A percentile compares a stretch with the other conserved stretches of the same genome.
These are phyloP conservation scores for Microhierax caerulescens DNA, from an alignment of 2,797 vertebrate species.

Conservation along the genomic window DNA sequence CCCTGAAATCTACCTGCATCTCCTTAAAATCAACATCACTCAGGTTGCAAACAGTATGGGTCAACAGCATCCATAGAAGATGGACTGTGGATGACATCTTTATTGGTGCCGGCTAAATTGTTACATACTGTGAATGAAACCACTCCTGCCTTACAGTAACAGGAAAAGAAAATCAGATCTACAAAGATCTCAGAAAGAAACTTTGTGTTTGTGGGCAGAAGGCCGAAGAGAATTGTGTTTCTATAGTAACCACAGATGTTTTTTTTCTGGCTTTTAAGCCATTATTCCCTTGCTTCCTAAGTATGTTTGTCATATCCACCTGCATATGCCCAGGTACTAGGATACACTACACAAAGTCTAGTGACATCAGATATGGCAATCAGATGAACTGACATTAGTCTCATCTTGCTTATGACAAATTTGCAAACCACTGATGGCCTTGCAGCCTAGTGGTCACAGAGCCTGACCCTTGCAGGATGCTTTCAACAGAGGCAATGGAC, in stretches of 20 bases:
- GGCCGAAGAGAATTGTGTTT: background rate
- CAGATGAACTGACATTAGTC: background rate
- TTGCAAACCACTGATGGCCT: background rate
- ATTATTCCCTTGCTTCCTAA: background rate
- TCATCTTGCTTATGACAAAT: background rate
- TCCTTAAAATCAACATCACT: background rate
- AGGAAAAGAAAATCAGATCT: background rate
- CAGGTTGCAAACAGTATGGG: background rate
- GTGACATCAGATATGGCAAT: background rate
- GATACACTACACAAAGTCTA: background rate
- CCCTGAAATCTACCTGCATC: background rate
- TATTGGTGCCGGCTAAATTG: background rate
- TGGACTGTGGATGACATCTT: rapidly evolving
- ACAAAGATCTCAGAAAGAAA: background rate
- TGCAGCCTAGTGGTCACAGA: background rate
- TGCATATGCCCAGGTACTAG: background rate
- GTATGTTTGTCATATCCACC: background rate
- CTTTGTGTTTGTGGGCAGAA: background rate
- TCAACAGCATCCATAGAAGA: background rate
- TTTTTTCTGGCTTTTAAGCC: background rate
- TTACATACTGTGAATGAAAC: background rate
- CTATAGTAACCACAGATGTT: background rate
- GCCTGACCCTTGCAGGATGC: background rate
- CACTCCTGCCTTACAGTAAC: background rate
- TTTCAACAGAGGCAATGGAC: background rate